phyloP scores from a whole-genome alignment of 2,797 vertebrate genomes.

The Eulemur albifrons region DNA sequence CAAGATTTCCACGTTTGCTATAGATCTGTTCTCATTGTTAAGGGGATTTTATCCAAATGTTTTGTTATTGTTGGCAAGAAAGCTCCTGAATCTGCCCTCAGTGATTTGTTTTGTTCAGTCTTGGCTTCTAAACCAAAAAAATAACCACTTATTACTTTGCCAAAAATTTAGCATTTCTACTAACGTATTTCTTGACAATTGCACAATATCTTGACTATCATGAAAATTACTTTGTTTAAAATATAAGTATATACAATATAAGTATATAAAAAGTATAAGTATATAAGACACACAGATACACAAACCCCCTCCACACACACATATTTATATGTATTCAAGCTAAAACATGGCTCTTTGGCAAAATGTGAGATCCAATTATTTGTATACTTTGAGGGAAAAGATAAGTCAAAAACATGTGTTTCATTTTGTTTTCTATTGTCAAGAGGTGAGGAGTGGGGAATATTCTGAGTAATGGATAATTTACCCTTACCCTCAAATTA shows the following conservation, averaged over 20 bases:
- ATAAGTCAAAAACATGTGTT: slow-evolving; percentile 11
- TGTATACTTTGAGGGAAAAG: slow-evolving; percentile 14
- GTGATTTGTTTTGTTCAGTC: slow-evolving; percentile 62
- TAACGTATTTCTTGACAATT: slow-evolving; percentile 59
- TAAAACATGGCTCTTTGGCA: neutral
- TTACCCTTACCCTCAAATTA: neutral
- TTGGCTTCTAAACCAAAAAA: slow-evolving; percentile 57
- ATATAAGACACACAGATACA: neutral
- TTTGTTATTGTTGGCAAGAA: slow-evolving; percentile 56
- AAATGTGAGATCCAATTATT: slow-evolving; percentile 22
- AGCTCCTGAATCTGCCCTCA: neutral
- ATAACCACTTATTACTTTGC: slow-evolving; percentile 45
- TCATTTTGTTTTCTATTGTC: slow-evolving; percentile 48
- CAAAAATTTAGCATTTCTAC: slow-evolving; percentile 33
- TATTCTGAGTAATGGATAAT: neutral
- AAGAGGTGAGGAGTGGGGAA: neutral
- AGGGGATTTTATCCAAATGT: slow-evolving; percentile 44
- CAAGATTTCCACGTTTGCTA: slow-evolving; percentile 14
- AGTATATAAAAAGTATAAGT: neutral
- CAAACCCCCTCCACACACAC: neutral
- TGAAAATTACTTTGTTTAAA: slow-evolving; percentile 44
- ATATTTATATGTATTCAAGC: neutral
- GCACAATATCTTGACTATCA: slow-evolving; percentile 31
- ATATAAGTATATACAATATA: neutral
- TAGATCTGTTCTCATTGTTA: slow-evolving; percentile 34